Base-by-base conservation (phyloP, 1,140 invertebrate genomes). In the Hypsibius dujardini region DNA sequence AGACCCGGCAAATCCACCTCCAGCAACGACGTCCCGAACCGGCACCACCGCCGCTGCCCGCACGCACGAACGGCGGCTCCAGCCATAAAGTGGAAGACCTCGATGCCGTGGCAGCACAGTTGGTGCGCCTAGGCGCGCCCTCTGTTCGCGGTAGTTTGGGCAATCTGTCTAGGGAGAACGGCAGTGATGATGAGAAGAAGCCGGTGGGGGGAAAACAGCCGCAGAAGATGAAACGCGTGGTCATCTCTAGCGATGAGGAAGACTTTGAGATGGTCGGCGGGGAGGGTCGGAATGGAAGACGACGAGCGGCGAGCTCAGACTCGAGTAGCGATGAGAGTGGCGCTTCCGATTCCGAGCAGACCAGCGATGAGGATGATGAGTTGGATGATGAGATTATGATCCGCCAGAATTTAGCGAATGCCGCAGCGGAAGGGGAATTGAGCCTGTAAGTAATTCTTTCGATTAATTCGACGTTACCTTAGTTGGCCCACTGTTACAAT, bases 81-180 rank as follows among this genome's bases (percentile, higher is more conserved):
- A 46, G 42, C n/a, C n/a, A 56, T n/a, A 45, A 70, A 42, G 67
- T 70, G 40, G 70, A 14, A 46, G 45, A 46, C 56, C 42, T 67
- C 12, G 62, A 67, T 42, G 62, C 62, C 7, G 62, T 67, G 62
- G 62, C 62, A 42, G 62, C 47, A 47, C 69, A 69, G 42, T 62
- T 75, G 83, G 78, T 84, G 87, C 73, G 83, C 86, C 78, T 88
- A 90, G 77, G 87, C 88, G 59, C 88, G 87, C 70, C 88, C 88
- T 73, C 89, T 89, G 56, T 85, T 88, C 70, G 82, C 90, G 77
- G 89, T n/a, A n/a, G n/a, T n/a, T n/a, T n/a, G 89, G 70, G 86
- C 89, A 69, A 86, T 92, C 78, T 89, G 89, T 50, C 72, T 62
- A 46, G 50, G 46, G 74, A 46, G 46, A 3, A n/a, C 45, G 28